These are phyloP conservation scores for Noctua janthina DNA, from an alignment of 2,888 invertebrate genomes.

Conservation along the genomic window DNA sequence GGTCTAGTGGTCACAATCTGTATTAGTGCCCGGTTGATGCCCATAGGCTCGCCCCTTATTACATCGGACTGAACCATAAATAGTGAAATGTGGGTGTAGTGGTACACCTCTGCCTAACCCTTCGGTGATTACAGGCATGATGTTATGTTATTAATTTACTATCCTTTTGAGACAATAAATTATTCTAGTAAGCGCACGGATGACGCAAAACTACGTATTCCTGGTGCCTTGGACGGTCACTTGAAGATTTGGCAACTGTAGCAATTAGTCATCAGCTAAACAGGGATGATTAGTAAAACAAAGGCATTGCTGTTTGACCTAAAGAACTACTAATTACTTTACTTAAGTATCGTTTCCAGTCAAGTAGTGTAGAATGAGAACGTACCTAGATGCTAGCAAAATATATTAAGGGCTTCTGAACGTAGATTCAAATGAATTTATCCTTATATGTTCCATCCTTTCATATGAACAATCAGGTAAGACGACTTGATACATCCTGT, in stretches of 20 bases:
- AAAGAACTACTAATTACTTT: constrained; percentile 31
- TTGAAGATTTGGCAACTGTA: constrained; percentile 54
- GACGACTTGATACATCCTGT: background rate
- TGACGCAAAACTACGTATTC: constrained; percentile 7
- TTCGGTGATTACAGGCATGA: too few species aligned
- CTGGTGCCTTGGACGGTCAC: constrained; percentile 32
- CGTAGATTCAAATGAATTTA: background rate
- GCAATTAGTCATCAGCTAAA: constrained; percentile 68
- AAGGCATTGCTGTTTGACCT: constrained; percentile 36
- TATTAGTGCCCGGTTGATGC: too few species aligned
- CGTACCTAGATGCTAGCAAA: constrained; percentile 6
- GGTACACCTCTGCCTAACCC: too few species aligned
- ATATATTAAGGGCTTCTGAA: background rate
- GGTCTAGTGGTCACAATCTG: too few species aligned
- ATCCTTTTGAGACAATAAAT: background rate
- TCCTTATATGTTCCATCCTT: background rate
- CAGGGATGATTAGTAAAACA: constrained; percentile 65
- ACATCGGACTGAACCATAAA: too few species aligned
- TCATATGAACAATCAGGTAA: background rate
- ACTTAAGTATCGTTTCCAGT: constrained; percentile 23
- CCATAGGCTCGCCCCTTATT: too few species aligned
- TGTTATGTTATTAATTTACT: background rate
- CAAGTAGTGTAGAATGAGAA: background rate
- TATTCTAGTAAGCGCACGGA: background rate
- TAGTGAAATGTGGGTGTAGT: too few species aligned